Evolutionary conservation across 2,113 vertebrate genomes (phyloP).

Genomic region (Mirza zaza): DNA sequence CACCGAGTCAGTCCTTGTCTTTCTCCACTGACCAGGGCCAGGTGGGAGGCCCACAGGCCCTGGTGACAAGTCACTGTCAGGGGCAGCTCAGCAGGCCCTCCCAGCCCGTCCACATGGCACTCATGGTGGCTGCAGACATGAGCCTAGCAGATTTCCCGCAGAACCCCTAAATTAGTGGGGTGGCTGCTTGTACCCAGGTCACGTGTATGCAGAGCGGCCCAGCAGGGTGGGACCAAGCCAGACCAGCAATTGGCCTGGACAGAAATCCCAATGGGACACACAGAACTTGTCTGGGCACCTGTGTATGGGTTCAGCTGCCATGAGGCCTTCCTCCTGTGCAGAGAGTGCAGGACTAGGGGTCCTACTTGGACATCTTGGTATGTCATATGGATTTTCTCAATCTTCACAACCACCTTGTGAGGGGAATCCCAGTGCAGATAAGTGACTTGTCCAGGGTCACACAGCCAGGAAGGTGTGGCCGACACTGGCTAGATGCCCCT

Average conservation of each 20-base stretch:
- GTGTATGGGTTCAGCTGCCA: background rate
- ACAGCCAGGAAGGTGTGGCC: background rate
- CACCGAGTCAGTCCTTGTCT: background rate
- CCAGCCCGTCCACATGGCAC: background rate
- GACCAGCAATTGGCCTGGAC: fast-evolving
- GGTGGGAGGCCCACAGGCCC: background rate
- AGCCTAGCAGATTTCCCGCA: background rate
- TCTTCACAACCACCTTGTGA: background rate
- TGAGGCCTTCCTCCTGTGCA: background rate
- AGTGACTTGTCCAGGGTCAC: background rate
- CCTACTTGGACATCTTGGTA: background rate
- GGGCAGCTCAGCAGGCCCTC: background rate
- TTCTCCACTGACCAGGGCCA: background rate
- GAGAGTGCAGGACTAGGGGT: background rate
- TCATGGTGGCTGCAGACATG: background rate
- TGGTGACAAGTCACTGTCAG: background rate
- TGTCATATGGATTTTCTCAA: background rate
- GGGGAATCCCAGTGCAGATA: background rate
- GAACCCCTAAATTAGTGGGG: background rate
- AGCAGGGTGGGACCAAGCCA: background rate
- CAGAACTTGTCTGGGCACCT: background rate
- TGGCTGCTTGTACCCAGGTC: background rate
- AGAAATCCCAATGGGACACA: background rate
- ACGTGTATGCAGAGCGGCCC: background rate
- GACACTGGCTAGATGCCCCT: background rate